Evolutionary conservation across 2,113 vertebrate genomes (phyloP), one percentile per base, ranked within the genome.

Genomic region (Ifrita kowaldi): DNA sequence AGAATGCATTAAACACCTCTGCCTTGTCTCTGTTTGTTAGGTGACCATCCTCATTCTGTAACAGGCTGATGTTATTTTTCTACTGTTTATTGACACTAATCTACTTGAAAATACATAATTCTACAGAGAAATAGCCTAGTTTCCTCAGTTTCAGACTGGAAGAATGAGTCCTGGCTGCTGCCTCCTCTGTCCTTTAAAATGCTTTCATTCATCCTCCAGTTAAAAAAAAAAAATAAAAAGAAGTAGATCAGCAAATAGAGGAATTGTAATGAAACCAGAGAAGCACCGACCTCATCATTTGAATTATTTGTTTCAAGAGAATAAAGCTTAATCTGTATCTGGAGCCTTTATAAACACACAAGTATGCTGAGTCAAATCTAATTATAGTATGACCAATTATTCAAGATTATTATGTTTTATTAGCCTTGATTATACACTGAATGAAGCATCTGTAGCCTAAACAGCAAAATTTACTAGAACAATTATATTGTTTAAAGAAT

Each of bases 351-450:
- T 67, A 81, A 94, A 84, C 63, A 83, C 44, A 90, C 52, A 82
- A 96, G 57, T 80, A 68, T 89, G 82, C 83, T 90, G 77, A 93
- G 49, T 93, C 75, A 92, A 95, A 95, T 94, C 93, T 93, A 92
- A 96, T 97, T 93, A 91, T 16, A 70, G 37, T 50, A 69, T 87
- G 79, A 90, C 55, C 65, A 81, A 89, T 96, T 95, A 78, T 78
- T 92, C 85, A 63, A 30, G 73, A 89, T 92, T 93, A 94, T 39
- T 88, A 77, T 47, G 46, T 85, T 93, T 95, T 95, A 93, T 91
- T 95, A 84, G 80, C 52, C 49, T 49, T 89, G 63, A 75, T 93
- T 87, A 81, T 79, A 69, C 13, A 57, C 27, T 57, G 73, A 94
- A 91, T 63, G 53, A 94, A 93, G 93, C 88, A 96, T 92, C 89